A percentile compares a stretch with the other conserved stretches of the same genome.
Evolutionary conservation across 2,113 vertebrate species (phyloP).

Genomic region (Corynorhinus townsendii): DNA sequence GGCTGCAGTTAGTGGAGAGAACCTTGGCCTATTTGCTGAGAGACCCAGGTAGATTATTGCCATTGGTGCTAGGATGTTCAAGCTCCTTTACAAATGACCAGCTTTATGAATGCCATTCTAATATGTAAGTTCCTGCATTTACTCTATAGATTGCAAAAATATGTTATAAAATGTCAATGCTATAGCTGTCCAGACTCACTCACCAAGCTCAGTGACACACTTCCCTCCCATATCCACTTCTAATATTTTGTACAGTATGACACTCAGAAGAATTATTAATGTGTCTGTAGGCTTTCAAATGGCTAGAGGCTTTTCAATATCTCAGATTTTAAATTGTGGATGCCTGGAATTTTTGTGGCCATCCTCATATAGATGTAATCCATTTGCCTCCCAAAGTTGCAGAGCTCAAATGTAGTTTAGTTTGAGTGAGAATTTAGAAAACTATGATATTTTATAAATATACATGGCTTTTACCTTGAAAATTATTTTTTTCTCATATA

Average conservation of each 20-base stretch:
- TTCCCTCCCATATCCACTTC: background rate
- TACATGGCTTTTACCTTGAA: background rate
- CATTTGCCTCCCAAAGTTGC: background rate
- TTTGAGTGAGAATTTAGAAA: conserved; percentile 26
- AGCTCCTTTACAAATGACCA: background rate
- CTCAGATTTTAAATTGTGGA: background rate
- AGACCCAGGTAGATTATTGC: background rate
- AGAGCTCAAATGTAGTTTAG: background rate
- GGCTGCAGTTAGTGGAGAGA: background rate
- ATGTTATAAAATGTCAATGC: background rate
- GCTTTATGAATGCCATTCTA: background rate
- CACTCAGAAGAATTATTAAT: background rate
- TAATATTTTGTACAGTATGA: background rate
- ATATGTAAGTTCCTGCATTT: background rate
- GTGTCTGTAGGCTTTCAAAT: background rate
- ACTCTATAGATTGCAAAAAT: background rate
- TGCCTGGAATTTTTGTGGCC: background rate
- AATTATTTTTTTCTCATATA: background rate
- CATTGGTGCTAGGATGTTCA: background rate
- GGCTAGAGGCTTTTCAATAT: background rate
- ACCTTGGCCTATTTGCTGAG: background rate
- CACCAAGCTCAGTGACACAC: background rate
- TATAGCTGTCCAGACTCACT: background rate
- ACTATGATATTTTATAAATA: background rate
- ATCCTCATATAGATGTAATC: background rate